Base-by-base conservation (phyloP, 2,797 vertebrate species). In the Botia almorhae region DNA sequence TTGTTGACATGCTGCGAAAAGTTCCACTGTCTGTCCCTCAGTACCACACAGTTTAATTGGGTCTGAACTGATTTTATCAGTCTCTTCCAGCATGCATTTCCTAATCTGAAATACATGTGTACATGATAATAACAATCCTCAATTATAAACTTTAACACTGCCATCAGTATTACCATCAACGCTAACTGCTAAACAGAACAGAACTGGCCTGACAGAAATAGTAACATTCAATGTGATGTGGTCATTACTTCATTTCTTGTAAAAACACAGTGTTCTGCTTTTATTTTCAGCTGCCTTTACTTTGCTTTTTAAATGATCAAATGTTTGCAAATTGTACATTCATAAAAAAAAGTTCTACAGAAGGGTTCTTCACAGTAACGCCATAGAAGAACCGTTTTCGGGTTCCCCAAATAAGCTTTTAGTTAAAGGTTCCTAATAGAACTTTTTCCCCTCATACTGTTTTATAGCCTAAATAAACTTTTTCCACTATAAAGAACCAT, bases 11-110 rank as follows among this genome's bases (percentile, higher is more conserved):
- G 17, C 65, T 36, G 23, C 85, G 53, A 68, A 84, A 81, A 94
- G 83, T 46, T 17, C 6, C 36, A 93, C 89, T 60, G 46, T 88
- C 77, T 81, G 85, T 69, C 86, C 88, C 19, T 11, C 51, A 5
- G 1, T 39, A 17, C 90, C 51, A 0, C 84, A 70, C 0, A 93
- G 0, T 0, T 0, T 67, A 70, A 90, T 74, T 3, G 76, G 68
- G 68, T 63, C 60, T 4, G 86, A 58, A 26, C 33, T 48, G 60
- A 81, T 87, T 33, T 83, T 46, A 71, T 82, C 13, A 1, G 6
- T 13, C 36, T 84, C 67, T 10, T 58, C 7, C 69, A 85, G 17
- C n/a, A 1, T 80, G 61, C 81, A 87, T 7, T 10, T 65, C 26
- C 69, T 4, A 4, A 4, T 85, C 85, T 86, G 36, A 43, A 82